Percentiles rank a stretch among this genome's conserved stretches.
Evolutionary conservation across 2,888 invertebrate genomes (phyloP).

Genomic region (Meandrusa payeni): DNA sequence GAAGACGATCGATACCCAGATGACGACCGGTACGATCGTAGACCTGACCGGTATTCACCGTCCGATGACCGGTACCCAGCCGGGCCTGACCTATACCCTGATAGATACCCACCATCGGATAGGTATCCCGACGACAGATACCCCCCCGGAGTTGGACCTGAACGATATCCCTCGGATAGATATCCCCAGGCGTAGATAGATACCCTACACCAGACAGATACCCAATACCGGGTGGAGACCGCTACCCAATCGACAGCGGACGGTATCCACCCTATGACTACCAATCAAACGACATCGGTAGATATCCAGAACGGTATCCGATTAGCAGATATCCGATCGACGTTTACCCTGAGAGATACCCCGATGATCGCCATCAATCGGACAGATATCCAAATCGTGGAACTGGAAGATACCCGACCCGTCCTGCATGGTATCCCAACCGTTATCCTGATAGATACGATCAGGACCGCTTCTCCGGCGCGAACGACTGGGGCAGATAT

Average conservation of each 20-base stretch:
- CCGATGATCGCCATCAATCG: conserved; percentile 53
- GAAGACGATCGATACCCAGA: conserved; percentile 76
- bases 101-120: conserved; percentile 53
- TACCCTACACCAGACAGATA: conserved; percentile 46
- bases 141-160: conserved; percentile 60
- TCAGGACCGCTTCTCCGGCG: conserved; percentile 62
- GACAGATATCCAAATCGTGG: conserved; percentile 59
- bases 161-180: conserved; percentile 57
- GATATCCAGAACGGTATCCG: conserved; percentile 65
- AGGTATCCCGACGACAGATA: conserved; percentile 73
- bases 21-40: conserved; percentile 69
- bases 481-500: conserved; percentile 67
- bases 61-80: conserved; percentile 67
- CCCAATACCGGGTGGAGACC: conserved; percentile 64
- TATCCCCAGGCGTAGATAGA: conserved; percentile 68
- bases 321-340: conserved; percentile 64
- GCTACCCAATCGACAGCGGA: conserved; percentile 62
- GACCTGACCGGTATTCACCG: conserved; percentile 73
- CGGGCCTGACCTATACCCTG: conserved; percentile 62
- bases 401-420: conserved; percentile 45
- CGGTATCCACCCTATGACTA: conserved; percentile 57
- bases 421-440: conserved; percentile 50
- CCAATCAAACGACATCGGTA: conserved; percentile 58
- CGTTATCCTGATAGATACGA: conserved; percentile 76
- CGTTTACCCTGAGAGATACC: conserved; percentile 57